A percentile compares a stretch with the other conserved stretches of the same genome.
Conservation (phyloP, 2,113 vertebrate species). For the Cochlearius cochlearius region DNA sequence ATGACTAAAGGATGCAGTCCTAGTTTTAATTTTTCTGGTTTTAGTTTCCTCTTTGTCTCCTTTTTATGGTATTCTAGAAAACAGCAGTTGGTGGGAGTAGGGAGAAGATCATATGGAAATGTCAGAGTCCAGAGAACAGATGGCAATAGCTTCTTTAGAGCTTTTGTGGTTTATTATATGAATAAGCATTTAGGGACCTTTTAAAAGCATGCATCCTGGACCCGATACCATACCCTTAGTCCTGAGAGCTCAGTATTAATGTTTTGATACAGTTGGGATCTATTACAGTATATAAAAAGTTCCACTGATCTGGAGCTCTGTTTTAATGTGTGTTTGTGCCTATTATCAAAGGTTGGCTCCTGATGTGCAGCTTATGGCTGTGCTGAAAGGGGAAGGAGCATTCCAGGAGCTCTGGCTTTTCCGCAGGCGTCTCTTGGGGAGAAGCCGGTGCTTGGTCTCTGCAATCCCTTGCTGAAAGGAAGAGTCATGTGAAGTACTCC, state of each 20-base stretch:
- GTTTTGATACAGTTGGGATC: neutral
- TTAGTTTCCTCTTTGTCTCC: neutral
- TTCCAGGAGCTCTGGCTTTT: neutral
- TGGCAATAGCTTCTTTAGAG: neutral
- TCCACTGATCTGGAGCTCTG: neutral
- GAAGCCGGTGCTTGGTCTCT: neutral
- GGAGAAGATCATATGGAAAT: neutral
- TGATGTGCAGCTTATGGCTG: neutral
- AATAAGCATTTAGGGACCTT: slow-evolving; percentile 3
- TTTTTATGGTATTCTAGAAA: neutral
- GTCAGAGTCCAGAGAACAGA: neutral
- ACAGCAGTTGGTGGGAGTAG: neutral
- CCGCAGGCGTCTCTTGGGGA: neutral
- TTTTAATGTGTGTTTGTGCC: neutral
- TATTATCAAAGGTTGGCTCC: neutral
- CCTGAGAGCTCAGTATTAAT: neutral
- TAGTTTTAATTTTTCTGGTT: neutral
- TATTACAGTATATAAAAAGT: slow-evolving; percentile 1
- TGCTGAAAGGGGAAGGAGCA: neutral
- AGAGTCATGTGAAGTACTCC: neutral
- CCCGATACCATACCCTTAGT: neutral
- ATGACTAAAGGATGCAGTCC: neutral
- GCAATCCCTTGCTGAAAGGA: neutral
- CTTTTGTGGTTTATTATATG: neutral
- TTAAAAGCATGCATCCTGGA: slow-evolving; percentile 26